These are phyloP conservation scores for Drosophila ambigua DNA, from an alignment of 1,140 invertebrate species.

Conservation along the genomic window DNA sequence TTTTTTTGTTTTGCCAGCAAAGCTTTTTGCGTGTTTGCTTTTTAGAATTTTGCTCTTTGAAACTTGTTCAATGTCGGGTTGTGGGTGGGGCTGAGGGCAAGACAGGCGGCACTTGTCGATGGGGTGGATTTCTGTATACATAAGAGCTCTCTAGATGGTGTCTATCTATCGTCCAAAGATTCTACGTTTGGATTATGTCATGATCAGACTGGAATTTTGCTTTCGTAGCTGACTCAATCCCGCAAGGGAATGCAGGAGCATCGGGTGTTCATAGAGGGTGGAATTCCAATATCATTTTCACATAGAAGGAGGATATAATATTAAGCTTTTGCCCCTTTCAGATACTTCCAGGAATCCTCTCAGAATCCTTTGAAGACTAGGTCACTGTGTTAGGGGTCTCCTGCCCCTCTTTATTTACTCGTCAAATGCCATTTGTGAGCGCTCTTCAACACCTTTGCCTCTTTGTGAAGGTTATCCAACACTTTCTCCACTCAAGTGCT, in stretches of 20 bases:
- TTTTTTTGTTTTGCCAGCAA: slow-evolving; percentile 10
- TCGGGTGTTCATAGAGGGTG: no score
- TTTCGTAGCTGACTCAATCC: background rate
- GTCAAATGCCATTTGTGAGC: background rate
- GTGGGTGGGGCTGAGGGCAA: background rate
- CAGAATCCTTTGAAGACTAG: background rate
- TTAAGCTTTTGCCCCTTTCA: no score
- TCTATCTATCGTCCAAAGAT: no score
- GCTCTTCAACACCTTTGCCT: slow-evolving; percentile 16
- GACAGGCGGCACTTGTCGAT: slow-evolving; percentile 20
- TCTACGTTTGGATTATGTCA: slow-evolving; percentile 37
- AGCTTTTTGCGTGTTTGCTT: slow-evolving; percentile 59
- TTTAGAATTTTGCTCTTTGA: slow-evolving; percentile 51
- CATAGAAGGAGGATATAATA: no score
- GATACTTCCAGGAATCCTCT: background rate
- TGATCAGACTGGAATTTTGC: slow-evolving; percentile 17
- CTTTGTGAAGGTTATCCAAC: slow-evolving; percentile 1
- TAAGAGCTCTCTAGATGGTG: slow-evolving; percentile 13
- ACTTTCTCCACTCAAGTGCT: slow-evolving; percentile 26
- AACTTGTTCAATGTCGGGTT: slow-evolving; percentile 48
- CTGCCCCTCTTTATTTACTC: background rate
- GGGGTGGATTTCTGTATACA: slow-evolving; percentile 51
- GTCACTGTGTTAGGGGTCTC: no score
- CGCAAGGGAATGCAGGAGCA: background rate
- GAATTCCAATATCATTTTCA: no score